These are phyloP conservation scores for Anastrepha obliqua DNA, from an alignment of 1,140 invertebrate genomes.

Conservation along the genomic window DNA sequence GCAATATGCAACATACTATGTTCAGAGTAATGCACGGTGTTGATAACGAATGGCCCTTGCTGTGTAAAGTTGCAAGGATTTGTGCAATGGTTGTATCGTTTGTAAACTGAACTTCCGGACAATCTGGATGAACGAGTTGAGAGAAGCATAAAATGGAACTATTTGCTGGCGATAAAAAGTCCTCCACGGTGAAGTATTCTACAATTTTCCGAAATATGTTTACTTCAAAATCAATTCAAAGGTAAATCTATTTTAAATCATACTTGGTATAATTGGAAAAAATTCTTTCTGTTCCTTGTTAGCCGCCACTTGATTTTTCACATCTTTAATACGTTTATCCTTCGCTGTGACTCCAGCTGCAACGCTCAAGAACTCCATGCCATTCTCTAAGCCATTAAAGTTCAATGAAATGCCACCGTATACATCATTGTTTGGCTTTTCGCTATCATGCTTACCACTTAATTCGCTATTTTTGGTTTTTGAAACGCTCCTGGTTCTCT, in stretches of 20 bases:
- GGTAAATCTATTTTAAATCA: conserved; percentile 40
- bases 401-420: conserved; percentile 55
- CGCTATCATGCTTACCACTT: conserved; percentile 55
- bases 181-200: conserved; percentile 69
- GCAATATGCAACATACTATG: conserved; percentile 59
- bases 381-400: conserved; percentile 59
- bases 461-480: conserved; percentile 59
- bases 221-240: conserved; percentile 31
- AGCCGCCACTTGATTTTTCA: conserved; percentile 77
- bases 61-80: conserved; percentile 77
- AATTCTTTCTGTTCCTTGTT: conserved; percentile 69
- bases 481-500: conserved; percentile 5
- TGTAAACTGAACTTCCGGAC: conserved; percentile 76
- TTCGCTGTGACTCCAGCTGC: conserved; percentile 88
- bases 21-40: conserved; percentile 77
- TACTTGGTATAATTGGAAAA: conserved; percentile 63
- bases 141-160: conserved; percentile 58
- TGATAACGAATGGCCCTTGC: conserved; percentile 77
- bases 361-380: conserved; percentile 78
- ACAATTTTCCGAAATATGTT: not conserved
- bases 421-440: conserved; percentile 45
- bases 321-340: conserved; percentile 88
- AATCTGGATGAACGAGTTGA: conserved; percentile 72
- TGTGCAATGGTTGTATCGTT: conserved; percentile 79
- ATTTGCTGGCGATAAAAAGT: conserved; percentile 66